Evolutionary conservation across 2,888 invertebrate species (phyloP).

Genomic region (Ptychoptera albimana): DNA sequence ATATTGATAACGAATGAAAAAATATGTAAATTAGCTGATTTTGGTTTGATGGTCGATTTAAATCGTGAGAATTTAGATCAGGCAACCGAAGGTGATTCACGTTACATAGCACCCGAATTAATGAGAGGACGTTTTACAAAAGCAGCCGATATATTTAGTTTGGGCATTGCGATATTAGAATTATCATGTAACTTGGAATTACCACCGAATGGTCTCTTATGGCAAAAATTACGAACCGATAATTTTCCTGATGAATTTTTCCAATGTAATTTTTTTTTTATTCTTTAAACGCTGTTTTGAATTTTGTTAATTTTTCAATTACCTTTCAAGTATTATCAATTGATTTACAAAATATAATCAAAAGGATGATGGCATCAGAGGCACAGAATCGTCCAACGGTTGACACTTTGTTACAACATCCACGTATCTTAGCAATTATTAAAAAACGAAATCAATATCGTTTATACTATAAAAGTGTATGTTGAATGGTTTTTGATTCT

Average conservation of each 20-base stretch:
- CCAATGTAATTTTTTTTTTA: slow-evolving; percentile 19
- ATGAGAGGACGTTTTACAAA: slow-evolving; percentile 46
- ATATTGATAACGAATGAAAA: slow-evolving; percentile 49
- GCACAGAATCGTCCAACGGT: slow-evolving; percentile 35
- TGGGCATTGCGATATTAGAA: slow-evolving; percentile 58
- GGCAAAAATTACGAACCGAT: slow-evolving; percentile 48
- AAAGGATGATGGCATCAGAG: slow-evolving; percentile 39
- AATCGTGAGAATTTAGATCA: slow-evolving; percentile 36
- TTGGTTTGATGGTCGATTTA: slow-evolving; percentile 52
- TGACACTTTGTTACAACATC: slow-evolving; percentile 33
- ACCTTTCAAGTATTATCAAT: slow-evolving; percentile 28
- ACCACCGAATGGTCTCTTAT: slow-evolving; percentile 48
- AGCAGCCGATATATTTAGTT: slow-evolving; percentile 57
- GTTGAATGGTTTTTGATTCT: slow-evolving; percentile 2
- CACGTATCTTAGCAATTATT: slow-evolving; percentile 17
- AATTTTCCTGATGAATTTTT: slow-evolving; percentile 34
- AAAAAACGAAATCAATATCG: slow-evolving; percentile 21
- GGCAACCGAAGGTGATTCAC: slow-evolving; percentile 55
- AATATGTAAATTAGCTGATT: slow-evolving; percentile 57
- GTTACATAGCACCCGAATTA: slow-evolving; percentile 58
- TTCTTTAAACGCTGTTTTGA: slow-evolving; percentile 1
- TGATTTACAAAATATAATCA: slow-evolving; percentile 36
- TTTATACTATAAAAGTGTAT: slow-evolving; percentile 20
- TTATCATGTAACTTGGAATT: slow-evolving; percentile 51
- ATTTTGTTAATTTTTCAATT: slow-evolving; percentile 5